Base-by-base conservation (phyloP, 2,797 vertebrate species). In the Erethizon dorsatum region DNA sequence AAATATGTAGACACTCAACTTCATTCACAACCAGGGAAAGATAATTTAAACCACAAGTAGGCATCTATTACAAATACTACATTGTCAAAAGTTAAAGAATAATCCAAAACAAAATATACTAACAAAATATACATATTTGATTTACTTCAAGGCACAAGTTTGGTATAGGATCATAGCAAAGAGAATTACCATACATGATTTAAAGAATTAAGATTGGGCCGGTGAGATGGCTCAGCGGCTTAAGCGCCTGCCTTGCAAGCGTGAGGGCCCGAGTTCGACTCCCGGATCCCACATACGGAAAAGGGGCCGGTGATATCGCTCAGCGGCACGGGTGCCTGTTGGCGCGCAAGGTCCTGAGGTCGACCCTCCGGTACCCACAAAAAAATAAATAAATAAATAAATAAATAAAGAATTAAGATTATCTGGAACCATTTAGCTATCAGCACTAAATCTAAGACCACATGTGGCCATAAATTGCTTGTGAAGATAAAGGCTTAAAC, bases 151-250 rank as follows among this genome's bases (percentile, higher is more conserved):
- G 41, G 41, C 71, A 47, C 0, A 8, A 56, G 24, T 71, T 86
- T 87, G 31, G 10, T 0, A 22, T 57, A 95, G 15, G 57, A 67
- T 22, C 28, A 33, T 13, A 54, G 63, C 26, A 90, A 92, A 92
- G 22, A 83, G 63, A 78, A 73, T 65, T 37, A 8, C 14, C 9
- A 41, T 12, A 37, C 28, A 20, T 37, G n/a, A 18, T 63, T 91
- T 63, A n/a, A 91, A 79, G 17, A 73, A 88, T 63, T 67, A 47
- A 91, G 12, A 95, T 33, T n/a, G n/a, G n/a, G n/a, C n/a, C n/a
- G n/a, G n/a, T n/a, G n/a, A n/a, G n/a, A n/a, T n/a, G n/a, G n/a
- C n/a, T n/a, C n/a, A n/a, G n/a, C n/a, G n/a, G n/a, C n/a, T n/a
- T n/a, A n/a, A n/a, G n/a, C n/a, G n/a, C n/a, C n/a, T n/a, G n/a